Conservation (phyloP, 2,113 vertebrate genomes). For the Xyliphius kryptos region DNA sequence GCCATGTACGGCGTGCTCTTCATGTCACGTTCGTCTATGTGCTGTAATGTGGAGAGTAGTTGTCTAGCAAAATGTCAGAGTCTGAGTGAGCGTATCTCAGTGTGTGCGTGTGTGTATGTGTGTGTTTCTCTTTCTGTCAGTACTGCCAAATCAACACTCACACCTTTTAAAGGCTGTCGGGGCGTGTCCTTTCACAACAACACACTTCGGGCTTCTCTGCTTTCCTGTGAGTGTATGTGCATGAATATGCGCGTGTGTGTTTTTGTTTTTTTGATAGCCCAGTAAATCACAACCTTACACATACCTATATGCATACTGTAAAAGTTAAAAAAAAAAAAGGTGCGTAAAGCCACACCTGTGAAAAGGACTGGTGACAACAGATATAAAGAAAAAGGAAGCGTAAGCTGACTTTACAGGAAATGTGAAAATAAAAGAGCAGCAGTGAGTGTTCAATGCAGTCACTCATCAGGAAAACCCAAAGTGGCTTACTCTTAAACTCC, state of each 20-base stretch:
- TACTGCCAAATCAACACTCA: slow-evolving; percentile 32
- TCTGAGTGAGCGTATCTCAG: slow-evolving; percentile 13
- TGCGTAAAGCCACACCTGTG: slow-evolving; percentile 30
- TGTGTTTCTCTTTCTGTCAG: slow-evolving; percentile 31
- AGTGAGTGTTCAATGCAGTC: slow-evolving; percentile 45
- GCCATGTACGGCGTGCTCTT: slow-evolving; percentile 59
- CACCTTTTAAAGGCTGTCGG: slow-evolving; percentile 35
- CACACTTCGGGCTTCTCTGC: not conserved
- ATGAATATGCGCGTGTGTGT: not conserved
- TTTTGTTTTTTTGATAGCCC: not conserved
- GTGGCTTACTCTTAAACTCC: slow-evolving; percentile 37
- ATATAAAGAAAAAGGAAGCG: slow-evolving; percentile 28
- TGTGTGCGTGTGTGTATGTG: slow-evolving; percentile 15
- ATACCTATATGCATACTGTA: slow-evolving; percentile 15
- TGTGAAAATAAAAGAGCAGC: slow-evolving; percentile 44
- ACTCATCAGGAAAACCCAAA: slow-evolving; percentile 52
- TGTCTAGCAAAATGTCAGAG: slow-evolving; percentile 6
- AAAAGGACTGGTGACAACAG: not conserved
- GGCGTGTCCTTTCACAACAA: slow-evolving; percentile 11
- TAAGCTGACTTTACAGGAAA: slow-evolving; percentile 57
- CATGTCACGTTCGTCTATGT: slow-evolving; percentile 30
- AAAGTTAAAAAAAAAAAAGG: not conserved
- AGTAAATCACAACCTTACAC: slow-evolving; percentile 35
- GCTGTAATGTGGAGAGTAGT: slow-evolving; percentile 24
- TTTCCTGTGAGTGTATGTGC: not conserved